Evolutionary conservation across 2,113 vertebrate genomes (phyloP).

Genomic region (Drymodes brunneopygia): DNA sequence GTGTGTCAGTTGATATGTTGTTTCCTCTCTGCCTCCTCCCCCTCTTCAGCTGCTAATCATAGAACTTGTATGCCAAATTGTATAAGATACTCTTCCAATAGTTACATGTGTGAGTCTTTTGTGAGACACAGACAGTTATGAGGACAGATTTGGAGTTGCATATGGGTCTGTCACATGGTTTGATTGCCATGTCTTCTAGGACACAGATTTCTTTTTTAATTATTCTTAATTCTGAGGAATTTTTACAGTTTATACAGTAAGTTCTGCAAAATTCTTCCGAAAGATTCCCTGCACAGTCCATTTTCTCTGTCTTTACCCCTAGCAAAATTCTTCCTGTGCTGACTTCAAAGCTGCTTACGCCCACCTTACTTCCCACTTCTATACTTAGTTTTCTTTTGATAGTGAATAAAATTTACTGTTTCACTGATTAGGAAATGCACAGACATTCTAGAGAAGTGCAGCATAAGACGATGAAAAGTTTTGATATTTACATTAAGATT

Average conservation of each 20-base stretch:
- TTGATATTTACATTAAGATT: constrained; percentile 40
- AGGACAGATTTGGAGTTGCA: constrained; percentile 84
- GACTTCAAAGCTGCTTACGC: constrained; percentile 35
- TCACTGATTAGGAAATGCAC: constrained; percentile 4
- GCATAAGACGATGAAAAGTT: constrained; percentile 16
- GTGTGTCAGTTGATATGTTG: constrained; percentile 67
- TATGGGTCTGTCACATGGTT: constrained; percentile 82
- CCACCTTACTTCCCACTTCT: constrained; percentile 44
- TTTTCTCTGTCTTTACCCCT: not conserved
- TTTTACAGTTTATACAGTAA: constrained; percentile 58
- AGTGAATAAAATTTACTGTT: constrained; percentile 38
- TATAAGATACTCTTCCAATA: constrained; percentile 80
- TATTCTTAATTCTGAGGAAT: constrained; percentile 69
- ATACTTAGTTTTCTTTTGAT: constrained; percentile 45
- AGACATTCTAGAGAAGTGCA: constrained; percentile 9
- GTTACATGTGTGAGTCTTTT: constrained; percentile 81
- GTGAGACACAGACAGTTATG: constrained; percentile 76
- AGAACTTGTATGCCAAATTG: constrained; percentile 79
- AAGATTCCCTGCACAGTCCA: constrained; percentile 3
- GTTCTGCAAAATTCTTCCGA: constrained; percentile 55
- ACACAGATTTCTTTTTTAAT: constrained; percentile 73
- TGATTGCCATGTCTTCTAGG: constrained; percentile 78
- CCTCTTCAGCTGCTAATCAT: constrained; percentile 81
- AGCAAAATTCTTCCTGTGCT: constrained; percentile 27
- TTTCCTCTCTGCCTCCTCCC: constrained; percentile 68